Evolutionary conservation across 2,797 vertebrate species (phyloP), one percentile per base, ranked within the genome.

Genomic region (Streptopelia turtur): DNA sequence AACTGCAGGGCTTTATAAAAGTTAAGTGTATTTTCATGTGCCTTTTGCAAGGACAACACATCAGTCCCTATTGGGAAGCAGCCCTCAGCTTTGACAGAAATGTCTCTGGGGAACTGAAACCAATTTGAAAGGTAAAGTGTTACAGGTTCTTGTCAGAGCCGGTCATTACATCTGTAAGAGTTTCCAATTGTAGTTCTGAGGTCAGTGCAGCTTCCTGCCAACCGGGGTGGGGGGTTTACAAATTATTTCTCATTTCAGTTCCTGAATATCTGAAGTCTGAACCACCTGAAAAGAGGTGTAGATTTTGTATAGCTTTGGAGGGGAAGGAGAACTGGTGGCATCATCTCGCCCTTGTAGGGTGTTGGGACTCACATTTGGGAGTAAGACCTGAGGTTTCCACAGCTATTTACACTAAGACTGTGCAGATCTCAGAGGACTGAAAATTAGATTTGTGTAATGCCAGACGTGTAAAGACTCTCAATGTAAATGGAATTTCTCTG

Each of bases 41-140:
- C 5, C 39, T 89, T 96, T 85, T 87, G 90, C 83, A 94, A 96
- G 95, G 80, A 47, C 81, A 86, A 16, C 4, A 5, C 81, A 95
- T 88, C 39, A 90, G 39, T 53, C 16, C 8, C 13, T 76, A 64
- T 90, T 69, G 85, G 56, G 49, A 49, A 43, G 65, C 30, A 59
- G 57, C 74, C 84, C 56, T 89, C 77, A 82, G 71, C 75, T 83
- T 91, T 71, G 45, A 90, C 35, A 69, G 71, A 65, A 74, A 49
- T 65, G 30, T 76, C 83, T 60, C 56, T 69, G 33, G 56, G 89
- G 96, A 95, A 45, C 66, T 87, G 80, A 91, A 95, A 95, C 21
- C 47, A 90, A 89, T 92, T 65, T 65, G 60, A 87, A 80, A 89
- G 52, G 61, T 80, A 78, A 59, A 77, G 59, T 68, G 45, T 65